Percentiles rank a stretch among this genome's conserved stretches.
Conservation (phyloP, 2,888 invertebrate species). For the Xestoiulus laeticollis region DNA sequence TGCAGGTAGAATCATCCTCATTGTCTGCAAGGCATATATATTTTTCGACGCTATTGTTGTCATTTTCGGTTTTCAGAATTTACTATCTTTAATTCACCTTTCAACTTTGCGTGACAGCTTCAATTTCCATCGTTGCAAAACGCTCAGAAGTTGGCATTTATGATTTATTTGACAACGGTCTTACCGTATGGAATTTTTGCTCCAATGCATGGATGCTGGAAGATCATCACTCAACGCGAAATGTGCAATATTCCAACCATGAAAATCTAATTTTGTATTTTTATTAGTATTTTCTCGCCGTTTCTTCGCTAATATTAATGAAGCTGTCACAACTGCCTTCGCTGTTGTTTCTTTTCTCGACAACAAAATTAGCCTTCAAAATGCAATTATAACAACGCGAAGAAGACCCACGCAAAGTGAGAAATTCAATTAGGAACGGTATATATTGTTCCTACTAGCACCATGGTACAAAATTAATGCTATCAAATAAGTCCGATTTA, state of each 20-base stretch:
- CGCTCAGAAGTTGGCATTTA: neutral
- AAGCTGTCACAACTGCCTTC: neutral
- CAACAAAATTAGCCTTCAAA: slow-evolving; percentile 9
- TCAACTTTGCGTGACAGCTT: neutral
- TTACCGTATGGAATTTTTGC: neutral
- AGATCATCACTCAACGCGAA: neutral
- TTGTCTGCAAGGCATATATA: neutral
- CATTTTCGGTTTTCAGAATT: neutral
- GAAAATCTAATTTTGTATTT: slow-evolving; percentile 1
- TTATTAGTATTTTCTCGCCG: neutral
- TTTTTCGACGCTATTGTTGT: neutral
- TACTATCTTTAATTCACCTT: neutral
- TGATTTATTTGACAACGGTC: neutral
- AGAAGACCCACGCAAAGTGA: neutral
- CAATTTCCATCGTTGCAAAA: neutral
- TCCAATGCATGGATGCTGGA: neutral
- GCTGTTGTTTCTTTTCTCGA: neutral
- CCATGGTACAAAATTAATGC: neutral
- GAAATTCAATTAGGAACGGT: neutral
- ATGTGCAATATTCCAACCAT: slow-evolving; percentile 9
- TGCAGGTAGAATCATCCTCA: neutral
- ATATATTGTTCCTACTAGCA: neutral
- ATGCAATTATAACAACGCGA: slow-evolving; percentile 9
- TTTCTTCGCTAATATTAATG: slow-evolving; percentile 9
- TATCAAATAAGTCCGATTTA: neutral